Evolutionary conservation across 2,797 vertebrate species (phyloP).

Genomic region (Myoxocephalus aenaeus): DNA sequence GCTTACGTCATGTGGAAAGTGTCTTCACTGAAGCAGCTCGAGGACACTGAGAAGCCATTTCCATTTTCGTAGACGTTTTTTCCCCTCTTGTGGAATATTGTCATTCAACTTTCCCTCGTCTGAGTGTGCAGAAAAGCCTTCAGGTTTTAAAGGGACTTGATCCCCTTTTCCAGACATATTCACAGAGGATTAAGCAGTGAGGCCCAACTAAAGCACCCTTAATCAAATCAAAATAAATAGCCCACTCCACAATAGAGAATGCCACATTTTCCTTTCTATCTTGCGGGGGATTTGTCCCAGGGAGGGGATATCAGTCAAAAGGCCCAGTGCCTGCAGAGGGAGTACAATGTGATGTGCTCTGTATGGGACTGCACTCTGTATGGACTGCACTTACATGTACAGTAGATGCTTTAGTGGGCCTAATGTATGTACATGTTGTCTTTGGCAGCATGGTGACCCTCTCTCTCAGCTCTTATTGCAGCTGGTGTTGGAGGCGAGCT

Average conservation of each 20-base stretch:
- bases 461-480: conserved; percentile 43
- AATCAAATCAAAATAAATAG: conserved; percentile 88
- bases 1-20: conserved; percentile 78
- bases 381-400: conserved; percentile 30
- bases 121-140: conserved; percentile 77
- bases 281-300: conserved; percentile 78
- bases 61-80: conserved; percentile 68
- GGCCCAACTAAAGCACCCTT: conserved; percentile 82
- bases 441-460: conserved; percentile 60
- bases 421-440: conserved; percentile 60
- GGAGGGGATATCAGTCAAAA: conserved; percentile 64
- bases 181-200: conserved; percentile 83
- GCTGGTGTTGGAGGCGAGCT: conserved; percentile 60
- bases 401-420: conserved; percentile 37
- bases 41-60: conserved; percentile 81
- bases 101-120: conserved; percentile 77
- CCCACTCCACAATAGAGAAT: conserved; percentile 76
- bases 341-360: conserved; percentile 38
- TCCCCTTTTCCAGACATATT: conserved; percentile 88
- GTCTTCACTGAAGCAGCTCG: conserved; percentile 76
- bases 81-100: conserved; percentile 67
- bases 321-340: conserved; percentile 51
- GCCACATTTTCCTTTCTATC: conserved; percentile 78
- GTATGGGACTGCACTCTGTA: conserved; percentile 38
- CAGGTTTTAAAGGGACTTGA: conserved; percentile 84